A percentile compares a stretch with the other conserved stretches of the same genome.
Conservation (phyloP, 2,888 invertebrate species). For the Esperia sulphurella region DNA sequence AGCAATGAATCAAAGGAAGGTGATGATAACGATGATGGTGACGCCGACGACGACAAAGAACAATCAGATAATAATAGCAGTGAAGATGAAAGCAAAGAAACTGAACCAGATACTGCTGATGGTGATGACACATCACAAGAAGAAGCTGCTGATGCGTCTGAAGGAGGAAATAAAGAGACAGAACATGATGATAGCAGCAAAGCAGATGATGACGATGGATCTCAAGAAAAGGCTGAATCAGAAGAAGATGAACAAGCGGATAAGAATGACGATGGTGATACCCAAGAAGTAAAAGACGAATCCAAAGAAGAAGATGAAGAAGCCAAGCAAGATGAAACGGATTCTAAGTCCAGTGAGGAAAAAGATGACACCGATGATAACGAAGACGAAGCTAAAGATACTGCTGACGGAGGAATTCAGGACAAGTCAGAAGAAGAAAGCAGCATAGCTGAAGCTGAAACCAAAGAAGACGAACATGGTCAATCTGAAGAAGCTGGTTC, state of each 20-base stretch:
- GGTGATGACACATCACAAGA: slow-evolving; percentile 38
- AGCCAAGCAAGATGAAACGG: slow-evolving; percentile 29
- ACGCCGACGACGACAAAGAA: slow-evolving; percentile 32
- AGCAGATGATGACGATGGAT: slow-evolving; percentile 59
- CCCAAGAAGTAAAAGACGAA: slow-evolving; percentile 36
- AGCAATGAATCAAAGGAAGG: slow-evolving; percentile 35
- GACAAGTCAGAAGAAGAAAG: slow-evolving; percentile 34
- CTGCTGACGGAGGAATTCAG: slow-evolving; percentile 34
- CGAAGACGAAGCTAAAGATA: slow-evolving; percentile 33
- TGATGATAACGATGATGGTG: slow-evolving; percentile 37
- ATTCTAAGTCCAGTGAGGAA: slow-evolving; percentile 40
- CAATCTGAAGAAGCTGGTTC: slow-evolving; percentile 26
- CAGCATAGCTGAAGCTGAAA: slow-evolving; percentile 6
- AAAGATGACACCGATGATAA: slow-evolving; percentile 34
- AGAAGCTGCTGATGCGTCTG: slow-evolving; percentile 35
- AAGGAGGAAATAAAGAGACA: slow-evolving; percentile 31
- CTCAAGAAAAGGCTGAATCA: slow-evolving; percentile 66
- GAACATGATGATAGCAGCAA: slow-evolving; percentile 22
- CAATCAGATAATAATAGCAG: slow-evolving; percentile 32
- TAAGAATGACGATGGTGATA: slow-evolving; percentile 30
- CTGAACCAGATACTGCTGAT: slow-evolving; percentile 29
- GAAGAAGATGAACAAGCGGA: slow-evolving; percentile 36
- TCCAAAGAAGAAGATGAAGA: slow-evolving; percentile 37
- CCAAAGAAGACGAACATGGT: slow-evolving; percentile 33
- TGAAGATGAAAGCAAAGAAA: slow-evolving; percentile 42